Percentiles rank a stretch among this genome's conserved stretches.
Conservation (phyloP, 2,888 invertebrate genomes). For the Pollenia angustigena region DNA sequence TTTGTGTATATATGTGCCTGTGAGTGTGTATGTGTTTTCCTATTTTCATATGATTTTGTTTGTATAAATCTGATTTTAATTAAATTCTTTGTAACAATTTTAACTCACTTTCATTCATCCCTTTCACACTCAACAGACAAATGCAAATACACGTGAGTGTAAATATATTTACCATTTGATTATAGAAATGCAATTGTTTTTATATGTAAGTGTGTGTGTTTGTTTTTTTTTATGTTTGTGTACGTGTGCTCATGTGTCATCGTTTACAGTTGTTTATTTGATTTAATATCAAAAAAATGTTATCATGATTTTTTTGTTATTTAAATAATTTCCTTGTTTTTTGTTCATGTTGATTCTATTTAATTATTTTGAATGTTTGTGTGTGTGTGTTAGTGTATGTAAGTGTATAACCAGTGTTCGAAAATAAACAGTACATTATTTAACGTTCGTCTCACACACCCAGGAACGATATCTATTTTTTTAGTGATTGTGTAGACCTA, state of each 20-base stretch:
- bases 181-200: conserved; percentile 16
- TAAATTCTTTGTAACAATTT: conserved; percentile 72
- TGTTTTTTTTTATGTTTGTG: neutral
- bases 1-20: neutral
- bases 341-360: conserved; percentile 54
- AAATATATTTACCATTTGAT: neutral
- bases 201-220: neutral
- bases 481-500: no score
- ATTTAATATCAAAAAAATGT: conserved; percentile 60
- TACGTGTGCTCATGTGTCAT: conserved; percentile 38
- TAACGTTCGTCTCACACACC: no score
- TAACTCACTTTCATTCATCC: conserved; percentile 46
- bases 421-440: no score
- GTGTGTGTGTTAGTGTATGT: no score
- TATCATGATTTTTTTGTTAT: conserved; percentile 35
- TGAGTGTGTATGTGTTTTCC: neutral
- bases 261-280: conserved; percentile 54
- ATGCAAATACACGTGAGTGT: conserved; percentile 8
- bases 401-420: no score
- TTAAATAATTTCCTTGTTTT: conserved; percentile 38
- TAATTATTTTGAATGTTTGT: conserved; percentile 60
- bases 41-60: conserved; percentile 45
- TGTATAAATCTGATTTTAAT: conserved; percentile 72
- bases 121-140: conserved; percentile 33
- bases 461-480: no score